Base-by-base conservation (phyloP, 2,113 vertebrate genomes). In the Ailuropoda melanoleuca region DNA sequence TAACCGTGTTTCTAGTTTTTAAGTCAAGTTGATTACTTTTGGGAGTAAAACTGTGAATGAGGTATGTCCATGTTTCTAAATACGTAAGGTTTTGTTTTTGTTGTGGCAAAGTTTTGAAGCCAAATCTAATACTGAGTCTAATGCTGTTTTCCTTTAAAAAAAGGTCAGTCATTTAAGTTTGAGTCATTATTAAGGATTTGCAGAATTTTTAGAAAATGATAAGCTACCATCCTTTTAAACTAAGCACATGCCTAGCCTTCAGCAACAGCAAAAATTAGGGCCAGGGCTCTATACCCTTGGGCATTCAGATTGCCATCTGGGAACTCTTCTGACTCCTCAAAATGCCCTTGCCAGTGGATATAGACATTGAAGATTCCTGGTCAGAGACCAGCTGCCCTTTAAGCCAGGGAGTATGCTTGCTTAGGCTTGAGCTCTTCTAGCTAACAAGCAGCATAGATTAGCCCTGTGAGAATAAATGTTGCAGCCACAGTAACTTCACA, bases 321-420 rank as follows among this genome's bases (percentile, higher is more conserved):
- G 64, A 78, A 46, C 64, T 95, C 62, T 43, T 77, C 9, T 96
- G n/a, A 96, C 55, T 89, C 29, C 18, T 95, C 48, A 86, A 34
- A 93, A 39, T 83, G 64, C 39, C 70, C 82, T 96, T 97, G 96
- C 50, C 39, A 50, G 89, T 8, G 43, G 56, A 64, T 87, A 34
- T 31, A 94, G 77, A 86, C 39, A 17, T 39, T 92, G 74, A 95
- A 82, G 70, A 74, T 89, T 53, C 21, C 77, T 89, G 60, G 26
- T 62, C 34, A 90, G 64, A 92, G 93, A 97, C 96, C 72, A 93
- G 75, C 85, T 96, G 53, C 50, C 43, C 66, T 94, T 85, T 60
- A 39, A 66, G 29, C 39, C 66, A 72, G 43, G 53, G 53, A 78
- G n/a, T 83, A 18, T 91, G 64, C 37, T 96, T 95, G 14, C 68